Percentiles rank a stretch among this genome's conserved stretches.
phyloP scores from a whole-genome alignment of 2,888 invertebrate species.

The Eristalinus sepulchralis region DNA sequence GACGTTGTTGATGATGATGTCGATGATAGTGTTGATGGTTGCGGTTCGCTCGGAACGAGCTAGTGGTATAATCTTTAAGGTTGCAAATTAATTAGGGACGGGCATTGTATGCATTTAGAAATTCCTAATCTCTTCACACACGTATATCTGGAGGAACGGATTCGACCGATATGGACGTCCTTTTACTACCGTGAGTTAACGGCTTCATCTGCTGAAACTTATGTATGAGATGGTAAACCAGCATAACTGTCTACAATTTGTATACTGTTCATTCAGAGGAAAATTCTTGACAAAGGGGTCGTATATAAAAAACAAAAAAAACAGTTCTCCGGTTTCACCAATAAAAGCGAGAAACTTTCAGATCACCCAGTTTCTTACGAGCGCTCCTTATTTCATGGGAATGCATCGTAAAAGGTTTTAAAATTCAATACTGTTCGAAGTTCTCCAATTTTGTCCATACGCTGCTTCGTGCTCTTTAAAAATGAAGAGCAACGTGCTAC shows the following conservation, averaged over 20 bases:
- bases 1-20: background rate
- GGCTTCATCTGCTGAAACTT: background rate
- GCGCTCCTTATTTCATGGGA: background rate
- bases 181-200: background rate
- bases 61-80: background rate
- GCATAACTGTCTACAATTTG: background rate
- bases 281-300: background rate
- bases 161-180: background rate
- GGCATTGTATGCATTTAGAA: background rate
- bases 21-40: background rate
- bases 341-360: background rate
- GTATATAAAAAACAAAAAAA: background rate
- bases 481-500: too few species aligned
- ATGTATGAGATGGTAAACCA: background rate
- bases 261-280: background rate
- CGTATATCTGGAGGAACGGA: background rate
- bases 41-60: background rate
- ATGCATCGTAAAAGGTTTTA: background rate
- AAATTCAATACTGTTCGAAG: too few species aligned
- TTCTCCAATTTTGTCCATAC: too few species aligned
- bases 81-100: background rate
- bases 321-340: background rate
- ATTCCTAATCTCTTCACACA: background rate
- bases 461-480: too few species aligned
- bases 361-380: background rate